Evolutionary conservation across 2,113 vertebrate species (phyloP).

Genomic region (Lophura nycthemera): DNA sequence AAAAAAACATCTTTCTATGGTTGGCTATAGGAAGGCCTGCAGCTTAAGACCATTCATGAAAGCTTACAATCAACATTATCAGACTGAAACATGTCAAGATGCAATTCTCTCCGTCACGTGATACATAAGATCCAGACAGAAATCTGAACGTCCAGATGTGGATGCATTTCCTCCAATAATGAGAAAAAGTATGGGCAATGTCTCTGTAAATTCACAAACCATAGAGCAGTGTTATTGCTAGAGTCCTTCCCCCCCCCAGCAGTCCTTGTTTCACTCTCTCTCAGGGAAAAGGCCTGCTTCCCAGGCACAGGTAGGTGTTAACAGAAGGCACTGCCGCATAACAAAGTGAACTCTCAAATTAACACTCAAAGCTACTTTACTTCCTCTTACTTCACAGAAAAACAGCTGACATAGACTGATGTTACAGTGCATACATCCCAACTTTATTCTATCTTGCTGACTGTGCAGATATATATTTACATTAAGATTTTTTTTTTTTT

Average conservation of each 20-base stretch:
- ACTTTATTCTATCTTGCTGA: neutral
- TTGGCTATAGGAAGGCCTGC: neutral
- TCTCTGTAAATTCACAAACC: neutral
- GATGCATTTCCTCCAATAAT: neutral
- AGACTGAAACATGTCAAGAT: neutral
- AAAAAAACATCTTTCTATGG: neutral
- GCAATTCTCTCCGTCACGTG: neutral
- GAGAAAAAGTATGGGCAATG: neutral
- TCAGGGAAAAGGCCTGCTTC: neutral
- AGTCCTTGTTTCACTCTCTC: neutral
- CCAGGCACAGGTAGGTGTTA: neutral
- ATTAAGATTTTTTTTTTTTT: neutral
- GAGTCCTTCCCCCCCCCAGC: neutral
- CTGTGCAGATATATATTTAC: neutral
- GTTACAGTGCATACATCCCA: neutral
- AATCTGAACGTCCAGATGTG: neutral
- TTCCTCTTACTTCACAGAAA: neutral
- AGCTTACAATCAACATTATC: neutral
- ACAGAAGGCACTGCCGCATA: neutral
- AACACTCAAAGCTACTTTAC: neutral
- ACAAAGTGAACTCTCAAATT: neutral
- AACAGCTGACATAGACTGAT: neutral
- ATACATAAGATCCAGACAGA: neutral
- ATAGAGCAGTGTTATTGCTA: rapidly evolving
- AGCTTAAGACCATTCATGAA: neutral